These are phyloP conservation scores for Danio jaintianensis DNA, from an alignment of 2,797 vertebrate species.

Conservation along the genomic window DNA sequence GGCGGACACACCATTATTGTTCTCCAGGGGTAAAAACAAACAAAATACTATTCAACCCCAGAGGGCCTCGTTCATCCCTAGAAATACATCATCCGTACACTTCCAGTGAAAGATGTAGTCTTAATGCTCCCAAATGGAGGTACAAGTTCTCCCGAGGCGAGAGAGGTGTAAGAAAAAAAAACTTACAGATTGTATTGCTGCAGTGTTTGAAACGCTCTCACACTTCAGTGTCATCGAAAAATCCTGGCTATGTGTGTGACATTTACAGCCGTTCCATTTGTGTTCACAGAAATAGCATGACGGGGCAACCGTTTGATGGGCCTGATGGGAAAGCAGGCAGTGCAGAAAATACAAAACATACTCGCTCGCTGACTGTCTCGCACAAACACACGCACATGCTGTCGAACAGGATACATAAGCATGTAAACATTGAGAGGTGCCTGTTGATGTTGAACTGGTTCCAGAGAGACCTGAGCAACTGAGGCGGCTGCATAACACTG, in stretches of 20 bases:
- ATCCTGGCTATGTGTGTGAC: constrained; percentile 23
- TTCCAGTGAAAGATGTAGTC: constrained; percentile 30
- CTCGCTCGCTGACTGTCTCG: constrained; percentile 71
- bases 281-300: constrained; percentile 29
- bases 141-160: constrained; percentile 36
- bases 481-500: constrained; percentile 32
- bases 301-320: constrained; percentile 32
- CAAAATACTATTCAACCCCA: constrained; percentile 57
- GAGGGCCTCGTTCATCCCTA: constrained; percentile 47
- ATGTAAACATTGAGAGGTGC: constrained; percentile 72
- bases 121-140: constrained; percentile 4
- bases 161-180: constrained; percentile 27
- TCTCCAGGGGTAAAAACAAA: constrained; percentile 57
- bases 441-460: constrained; percentile 47
- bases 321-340: constrained; percentile 64
- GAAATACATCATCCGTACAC: constrained; percentile 42
- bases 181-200: neutral
- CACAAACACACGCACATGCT: constrained; percentile 61
- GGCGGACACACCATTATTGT: constrained; percentile 62
- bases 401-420: constrained; percentile 63
- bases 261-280: constrained; percentile 27
- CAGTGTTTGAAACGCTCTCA: neutral
- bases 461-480: constrained; percentile 43
- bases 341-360: constrained; percentile 70
- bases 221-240: neutral